A percentile compares a stretch with the other conserved stretches of the same genome.
Conservation (phyloP, 1,140 invertebrate genomes). For the Drosophila seguyi region DNA sequence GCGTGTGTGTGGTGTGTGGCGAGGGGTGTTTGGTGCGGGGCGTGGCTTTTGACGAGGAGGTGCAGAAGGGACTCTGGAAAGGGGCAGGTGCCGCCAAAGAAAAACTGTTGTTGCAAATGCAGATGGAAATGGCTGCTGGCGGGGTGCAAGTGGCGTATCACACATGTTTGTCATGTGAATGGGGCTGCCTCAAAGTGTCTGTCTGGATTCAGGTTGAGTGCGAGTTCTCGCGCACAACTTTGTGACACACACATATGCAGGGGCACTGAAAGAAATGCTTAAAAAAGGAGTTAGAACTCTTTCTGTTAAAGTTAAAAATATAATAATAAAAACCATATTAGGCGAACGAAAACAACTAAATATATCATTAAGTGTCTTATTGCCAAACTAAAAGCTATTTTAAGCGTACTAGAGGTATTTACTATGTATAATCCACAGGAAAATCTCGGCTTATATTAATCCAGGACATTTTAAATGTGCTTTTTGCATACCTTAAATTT, state of each 20-base stretch:
- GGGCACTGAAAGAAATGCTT: not conserved
- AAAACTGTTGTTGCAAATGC: slow-evolving; percentile 52
- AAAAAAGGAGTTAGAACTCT: not conserved
- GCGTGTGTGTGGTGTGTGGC: not conserved
- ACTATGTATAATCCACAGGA: not conserved
- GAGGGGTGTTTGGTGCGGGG: not conserved
- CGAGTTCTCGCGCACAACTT: slow-evolving; percentile 34
- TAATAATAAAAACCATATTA: not conserved
- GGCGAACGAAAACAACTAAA: too few species aligned
- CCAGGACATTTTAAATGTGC: not conserved
- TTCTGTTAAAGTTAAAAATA: too few species aligned
- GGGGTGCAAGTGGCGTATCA: slow-evolving; percentile 76
- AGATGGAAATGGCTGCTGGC: slow-evolving; percentile 53
- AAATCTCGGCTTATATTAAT: not conserved
- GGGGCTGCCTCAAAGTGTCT: slow-evolving; percentile 48
- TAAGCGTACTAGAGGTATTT: not conserved
- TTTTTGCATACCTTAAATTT: not conserved
- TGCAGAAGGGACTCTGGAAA: not conserved
- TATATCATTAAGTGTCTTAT: too few species aligned
- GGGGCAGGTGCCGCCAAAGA: slow-evolving; percentile 10
- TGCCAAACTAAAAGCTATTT: not conserved
- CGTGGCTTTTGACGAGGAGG: slow-evolving; percentile 5
- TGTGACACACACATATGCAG: slow-evolving; percentile 4
- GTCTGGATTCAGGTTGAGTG: slow-evolving; percentile 53
- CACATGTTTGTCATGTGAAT: slow-evolving; percentile 75